A percentile compares a stretch with the other conserved stretches of the same genome.
These are phyloP conservation scores for Tragelaphus scriptus DNA, from an alignment of 2,113 vertebrate species.

Conservation along the genomic window DNA sequence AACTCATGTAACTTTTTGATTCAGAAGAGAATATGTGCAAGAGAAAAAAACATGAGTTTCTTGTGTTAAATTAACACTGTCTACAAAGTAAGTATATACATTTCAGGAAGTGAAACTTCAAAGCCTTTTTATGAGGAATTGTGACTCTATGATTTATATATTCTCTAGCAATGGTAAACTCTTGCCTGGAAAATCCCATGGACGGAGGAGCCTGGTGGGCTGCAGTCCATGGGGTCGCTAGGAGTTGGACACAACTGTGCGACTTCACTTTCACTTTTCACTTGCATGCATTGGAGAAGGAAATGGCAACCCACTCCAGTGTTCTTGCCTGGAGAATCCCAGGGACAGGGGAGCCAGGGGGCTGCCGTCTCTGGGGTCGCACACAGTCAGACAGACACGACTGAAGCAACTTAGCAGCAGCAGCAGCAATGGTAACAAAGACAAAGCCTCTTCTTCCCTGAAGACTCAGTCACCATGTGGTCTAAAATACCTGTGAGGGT, in stretches of 20 bases:
- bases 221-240: too few relatives aligned
- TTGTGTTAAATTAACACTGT: constrained; percentile 38
- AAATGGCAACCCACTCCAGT: too few relatives aligned
- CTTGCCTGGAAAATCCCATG: too few relatives aligned
- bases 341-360: too few relatives aligned
- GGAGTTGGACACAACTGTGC: too few relatives aligned
- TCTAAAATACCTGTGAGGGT: neutral
- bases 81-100: neutral
- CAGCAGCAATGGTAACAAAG: constrained; percentile 40
- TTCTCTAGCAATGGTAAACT: constrained; percentile 25
- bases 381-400: too few relatives aligned
- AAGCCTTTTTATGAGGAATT: constrained; percentile 16
- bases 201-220: too few relatives aligned
- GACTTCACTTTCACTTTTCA: too few relatives aligned
- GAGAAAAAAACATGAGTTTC: neutral
- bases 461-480: neutral
- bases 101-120: constrained; percentile 57
- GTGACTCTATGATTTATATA: constrained; percentile 16
- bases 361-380: too few relatives aligned
- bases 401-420: too few relatives aligned
- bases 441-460: constrained; percentile 37
- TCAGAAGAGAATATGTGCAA: neutral
- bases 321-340: too few relatives aligned
- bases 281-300: too few relatives aligned
- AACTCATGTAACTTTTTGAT: neutral